Evolutionary conservation across 1,140 invertebrate genomes (phyloP).

Genomic region (Drosophila sucinea): DNA sequence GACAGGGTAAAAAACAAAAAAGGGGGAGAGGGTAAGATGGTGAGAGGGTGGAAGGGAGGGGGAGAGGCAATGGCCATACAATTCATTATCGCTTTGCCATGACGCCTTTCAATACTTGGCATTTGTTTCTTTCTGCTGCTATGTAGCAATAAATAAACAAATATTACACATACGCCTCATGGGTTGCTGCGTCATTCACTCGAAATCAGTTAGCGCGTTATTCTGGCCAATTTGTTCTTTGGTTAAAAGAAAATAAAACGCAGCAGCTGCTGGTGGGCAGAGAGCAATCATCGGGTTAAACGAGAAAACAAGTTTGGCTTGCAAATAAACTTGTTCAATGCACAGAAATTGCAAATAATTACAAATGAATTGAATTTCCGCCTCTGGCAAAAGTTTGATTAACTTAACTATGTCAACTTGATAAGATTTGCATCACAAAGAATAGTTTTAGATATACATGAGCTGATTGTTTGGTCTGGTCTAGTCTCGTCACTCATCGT

Average conservation of each 20-base stretch:
- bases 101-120: constrained; percentile 2
- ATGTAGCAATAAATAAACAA: constrained; percentile 2
- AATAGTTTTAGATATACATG: constrained; percentile 13
- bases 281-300: background rate
- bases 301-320: constrained; percentile 15
- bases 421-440: constrained; percentile 71
- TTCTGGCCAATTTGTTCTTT: background rate
- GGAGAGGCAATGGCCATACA: constrained; percentile 15
- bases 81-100: constrained; percentile 5
- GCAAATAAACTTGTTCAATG: constrained; percentile 63
- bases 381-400: constrained; percentile 41
- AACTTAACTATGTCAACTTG: constrained; percentile 68
- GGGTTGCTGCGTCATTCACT: background rate
- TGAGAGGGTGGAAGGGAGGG: background rate
- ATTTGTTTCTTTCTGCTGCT: background rate
- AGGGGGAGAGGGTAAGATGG: background rate
- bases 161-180: constrained; percentile 9
- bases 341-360: constrained; percentile 60
- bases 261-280: background rate
- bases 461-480: background rate
- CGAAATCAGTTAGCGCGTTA: background rate
- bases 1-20: background rate
- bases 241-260: background rate
- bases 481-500: constrained; percentile 36
- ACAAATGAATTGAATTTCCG: constrained; percentile 73